Conservation (phyloP, 2,797 vertebrate species). For the Enoplosus armatus region DNA sequence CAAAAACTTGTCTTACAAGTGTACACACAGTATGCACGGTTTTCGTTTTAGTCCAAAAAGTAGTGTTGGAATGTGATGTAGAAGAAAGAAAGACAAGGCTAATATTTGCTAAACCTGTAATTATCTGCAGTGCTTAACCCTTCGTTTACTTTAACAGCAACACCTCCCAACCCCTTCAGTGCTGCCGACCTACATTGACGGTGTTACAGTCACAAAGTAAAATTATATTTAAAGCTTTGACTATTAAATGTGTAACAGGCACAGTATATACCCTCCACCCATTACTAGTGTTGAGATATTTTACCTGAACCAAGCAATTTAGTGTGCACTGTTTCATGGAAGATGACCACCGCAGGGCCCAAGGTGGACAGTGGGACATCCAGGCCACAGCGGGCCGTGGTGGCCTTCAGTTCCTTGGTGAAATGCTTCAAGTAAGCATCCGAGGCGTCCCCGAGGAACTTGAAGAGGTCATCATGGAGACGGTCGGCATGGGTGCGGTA, state of each 20-base stretch:
- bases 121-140: constrained; percentile 12
- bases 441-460: constrained; percentile 97
- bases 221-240: background rate
- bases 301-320: constrained; percentile 92
- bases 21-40: too few relatives aligned
- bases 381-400: constrained; percentile 95
- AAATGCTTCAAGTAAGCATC: constrained; percentile 99
- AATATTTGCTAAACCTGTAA: constrained; percentile 44
- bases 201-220: background rate
- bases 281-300: constrained; percentile 1
- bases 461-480: constrained; percentile 98
- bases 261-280: background rate
- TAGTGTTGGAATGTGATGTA: constrained; percentile 8
- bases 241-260: background rate
- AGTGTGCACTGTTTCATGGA: constrained; percentile 98
- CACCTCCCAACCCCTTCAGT: accelerated
- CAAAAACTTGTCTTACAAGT: background rate
- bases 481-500: constrained; percentile 98
- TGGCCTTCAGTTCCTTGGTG: constrained; percentile 98
- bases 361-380: constrained; percentile 97
- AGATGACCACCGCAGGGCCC: constrained; percentile 98
- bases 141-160: constrained; percentile 6
- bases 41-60: constrained; percentile 8
- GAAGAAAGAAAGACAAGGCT: background rate
- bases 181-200: background rate